These are phyloP conservation scores for Ostrea edulis DNA, from an alignment of 1,140 invertebrate genomes.

Conservation along the genomic window DNA sequence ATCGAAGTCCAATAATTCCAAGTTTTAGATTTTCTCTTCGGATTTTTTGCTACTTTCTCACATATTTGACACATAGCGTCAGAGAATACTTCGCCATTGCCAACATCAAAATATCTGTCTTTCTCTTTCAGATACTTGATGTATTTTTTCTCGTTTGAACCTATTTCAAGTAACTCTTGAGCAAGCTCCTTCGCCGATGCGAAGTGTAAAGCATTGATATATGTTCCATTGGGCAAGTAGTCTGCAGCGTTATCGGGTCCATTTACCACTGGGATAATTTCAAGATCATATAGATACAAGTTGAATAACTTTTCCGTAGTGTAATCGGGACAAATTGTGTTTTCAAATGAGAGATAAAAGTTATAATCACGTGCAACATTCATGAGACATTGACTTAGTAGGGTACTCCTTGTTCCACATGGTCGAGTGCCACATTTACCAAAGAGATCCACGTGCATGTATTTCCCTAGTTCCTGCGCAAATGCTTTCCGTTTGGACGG, in stretches of 20 bases:
- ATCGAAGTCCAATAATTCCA: neutral
- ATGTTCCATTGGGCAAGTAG: slow-evolving; percentile 84
- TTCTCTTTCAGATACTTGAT: slow-evolving; percentile 35
- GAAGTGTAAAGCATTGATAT: slow-evolving; percentile 83
- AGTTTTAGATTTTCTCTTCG: neutral
- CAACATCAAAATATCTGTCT: slow-evolving; percentile 35
- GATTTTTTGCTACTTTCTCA: neutral
- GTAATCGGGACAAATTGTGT: slow-evolving; percentile 97
- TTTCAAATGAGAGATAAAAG: slow-evolving; percentile 82
- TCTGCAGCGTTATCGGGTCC: slow-evolving; percentile 82
- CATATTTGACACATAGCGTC: slow-evolving; percentile 8
- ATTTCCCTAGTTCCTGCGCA: slow-evolving; percentile 57
- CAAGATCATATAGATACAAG: slow-evolving; percentile 53
- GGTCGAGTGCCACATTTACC: slow-evolving; percentile 88
- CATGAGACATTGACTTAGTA: slow-evolving; percentile 35
- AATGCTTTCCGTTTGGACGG: slow-evolving; percentile 80
- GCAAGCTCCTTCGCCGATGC: slow-evolving; percentile 80
- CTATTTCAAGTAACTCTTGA: slow-evolving; percentile 75
- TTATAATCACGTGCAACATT: slow-evolving; percentile 56
- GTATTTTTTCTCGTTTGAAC: slow-evolving; percentile 19
- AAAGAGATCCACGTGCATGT: slow-evolving; percentile 94
- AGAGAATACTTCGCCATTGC: neutral
- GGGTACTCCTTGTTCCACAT: slow-evolving; percentile 72
- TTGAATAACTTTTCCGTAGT: slow-evolving; percentile 93
- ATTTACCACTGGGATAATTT: slow-evolving; percentile 86